These are phyloP conservation scores for Parapristionchus giblindavisi DNA, from an alignment of 2,888 invertebrate species.

Conservation along the genomic window DNA sequence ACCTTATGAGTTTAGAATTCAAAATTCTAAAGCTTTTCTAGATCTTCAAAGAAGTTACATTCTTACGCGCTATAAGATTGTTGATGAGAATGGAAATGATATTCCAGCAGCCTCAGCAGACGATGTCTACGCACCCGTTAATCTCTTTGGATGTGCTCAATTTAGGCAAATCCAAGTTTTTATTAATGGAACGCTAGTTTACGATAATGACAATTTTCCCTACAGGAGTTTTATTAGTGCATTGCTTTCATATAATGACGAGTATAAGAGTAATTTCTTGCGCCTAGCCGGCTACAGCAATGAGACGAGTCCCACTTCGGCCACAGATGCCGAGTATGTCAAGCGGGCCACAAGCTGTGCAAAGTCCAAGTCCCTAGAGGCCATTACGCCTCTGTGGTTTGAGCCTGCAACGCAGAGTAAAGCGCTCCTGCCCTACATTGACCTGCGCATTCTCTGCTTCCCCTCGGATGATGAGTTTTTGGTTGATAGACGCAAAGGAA, in stretches of 20 bases:
- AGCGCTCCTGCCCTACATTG: background rate
- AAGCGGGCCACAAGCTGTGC: background rate
- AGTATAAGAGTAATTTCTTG: constrained; percentile 1
- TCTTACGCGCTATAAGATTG: background rate
- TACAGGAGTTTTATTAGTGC: constrained; percentile 1
- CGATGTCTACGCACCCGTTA: background rate
- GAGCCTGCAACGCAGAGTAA: background rate
- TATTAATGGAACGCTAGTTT: background rate
- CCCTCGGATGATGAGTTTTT: constrained; percentile 14
- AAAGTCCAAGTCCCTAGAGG: background rate
- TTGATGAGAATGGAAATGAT: constrained; percentile 12
- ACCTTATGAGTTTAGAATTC: constrained; percentile 7
- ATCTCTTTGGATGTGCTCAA: background rate
- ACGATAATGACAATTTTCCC: constrained; percentile 16
- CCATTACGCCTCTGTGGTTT: background rate
- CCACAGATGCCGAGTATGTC: background rate
- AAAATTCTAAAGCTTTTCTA: constrained; percentile 25
- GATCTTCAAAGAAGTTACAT: constrained; percentile 15
- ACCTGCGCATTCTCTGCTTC: background rate
- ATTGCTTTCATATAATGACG: background rate
- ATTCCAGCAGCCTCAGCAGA: background rate
- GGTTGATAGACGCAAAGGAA: background rate
- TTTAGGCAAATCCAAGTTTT: background rate
- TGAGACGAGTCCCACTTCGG: background rate
- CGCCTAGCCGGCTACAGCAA: background rate